phyloP scores from a whole-genome alignment of 2,113 vertebrate species.

The Sinocyclocheilus maitianheensis region DNA sequence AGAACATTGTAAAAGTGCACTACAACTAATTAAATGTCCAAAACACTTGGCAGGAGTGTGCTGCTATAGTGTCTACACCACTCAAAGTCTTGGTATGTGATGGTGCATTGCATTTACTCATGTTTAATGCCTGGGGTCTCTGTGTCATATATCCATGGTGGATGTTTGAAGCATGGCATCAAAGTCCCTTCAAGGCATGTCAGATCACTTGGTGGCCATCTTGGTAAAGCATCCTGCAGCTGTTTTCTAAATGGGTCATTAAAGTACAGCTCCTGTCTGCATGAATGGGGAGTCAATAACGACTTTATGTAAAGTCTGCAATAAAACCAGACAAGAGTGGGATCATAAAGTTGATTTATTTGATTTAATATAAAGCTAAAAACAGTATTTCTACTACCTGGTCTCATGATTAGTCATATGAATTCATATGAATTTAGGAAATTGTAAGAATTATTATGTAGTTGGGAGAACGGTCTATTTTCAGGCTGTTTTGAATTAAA shows the following conservation, averaged over 20 bases:
- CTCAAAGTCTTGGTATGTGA: not conserved
- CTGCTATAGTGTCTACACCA: too few species aligned
- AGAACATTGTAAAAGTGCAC: not conserved
- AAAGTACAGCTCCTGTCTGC: not conserved
- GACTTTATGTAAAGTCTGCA: not conserved
- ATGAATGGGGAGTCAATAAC: not conserved
- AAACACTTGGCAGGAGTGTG: too few species aligned
- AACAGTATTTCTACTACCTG: not conserved
- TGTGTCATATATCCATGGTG: not conserved
- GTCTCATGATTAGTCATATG: not conserved
- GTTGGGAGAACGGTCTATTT: not conserved
- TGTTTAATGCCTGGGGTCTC: not conserved
- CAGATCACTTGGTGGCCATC: not conserved
- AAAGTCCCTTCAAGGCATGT: not conserved
- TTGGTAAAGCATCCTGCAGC: not conserved
- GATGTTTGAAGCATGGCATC: not conserved
- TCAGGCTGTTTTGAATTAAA: too few species aligned
- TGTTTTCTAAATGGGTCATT: not conserved
- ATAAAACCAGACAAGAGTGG: not conserved
- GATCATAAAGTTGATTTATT: not conserved
- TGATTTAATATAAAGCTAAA: not conserved
- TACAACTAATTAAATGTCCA: too few species aligned
- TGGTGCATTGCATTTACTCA: not conserved
- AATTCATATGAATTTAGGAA: not conserved
- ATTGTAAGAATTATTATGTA: not conserved